These are phyloP conservation scores for Arion vulgaris DNA, from an alignment of 1,140 invertebrate species.

Conservation along the genomic window DNA sequence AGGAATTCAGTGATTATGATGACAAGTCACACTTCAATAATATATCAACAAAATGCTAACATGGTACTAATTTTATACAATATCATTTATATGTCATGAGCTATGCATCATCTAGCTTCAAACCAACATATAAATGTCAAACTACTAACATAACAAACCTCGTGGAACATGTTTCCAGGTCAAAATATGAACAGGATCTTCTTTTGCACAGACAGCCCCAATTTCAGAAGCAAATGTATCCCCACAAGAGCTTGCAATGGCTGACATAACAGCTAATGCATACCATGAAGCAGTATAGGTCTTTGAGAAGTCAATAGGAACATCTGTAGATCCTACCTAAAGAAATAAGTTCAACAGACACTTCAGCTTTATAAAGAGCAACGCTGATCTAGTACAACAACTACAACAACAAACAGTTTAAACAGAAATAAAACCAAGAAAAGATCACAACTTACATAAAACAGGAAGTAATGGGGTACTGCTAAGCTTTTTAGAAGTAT, in stretches of 20 bases:
- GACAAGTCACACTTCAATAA: no score
- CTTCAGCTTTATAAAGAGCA: background rate
- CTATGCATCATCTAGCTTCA: no score
- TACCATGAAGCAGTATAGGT: conserved; percentile 88
- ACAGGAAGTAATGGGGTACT: no score
- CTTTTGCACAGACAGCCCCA: conserved; percentile 81
- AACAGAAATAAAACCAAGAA: background rate
- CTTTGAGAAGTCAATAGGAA: conserved; percentile 83
- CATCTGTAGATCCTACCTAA: conserved; percentile 80
- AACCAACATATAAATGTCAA: background rate
- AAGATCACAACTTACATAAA: background rate
- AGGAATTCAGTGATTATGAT: no score
- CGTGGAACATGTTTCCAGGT: conserved; percentile 82
- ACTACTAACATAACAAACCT: conserved; percentile 73
- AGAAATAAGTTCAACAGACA: background rate
- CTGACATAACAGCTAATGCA: conserved; percentile 82
- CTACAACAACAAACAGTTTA: background rate
- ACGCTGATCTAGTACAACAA: background rate
- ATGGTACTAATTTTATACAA: no score
- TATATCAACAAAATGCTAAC: no score
- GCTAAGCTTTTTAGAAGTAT: no score
- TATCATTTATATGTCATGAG: no score
- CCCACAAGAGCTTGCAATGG: conserved; percentile 87
- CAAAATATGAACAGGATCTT: conserved; percentile 85
- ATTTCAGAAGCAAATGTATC: conserved; percentile 95